A percentile compares a stretch with the other conserved stretches of the same genome.
These are phyloP conservation scores for Gadus chalcogrammus DNA, from an alignment of 2,113 vertebrate genomes.

Conservation along the genomic window DNA sequence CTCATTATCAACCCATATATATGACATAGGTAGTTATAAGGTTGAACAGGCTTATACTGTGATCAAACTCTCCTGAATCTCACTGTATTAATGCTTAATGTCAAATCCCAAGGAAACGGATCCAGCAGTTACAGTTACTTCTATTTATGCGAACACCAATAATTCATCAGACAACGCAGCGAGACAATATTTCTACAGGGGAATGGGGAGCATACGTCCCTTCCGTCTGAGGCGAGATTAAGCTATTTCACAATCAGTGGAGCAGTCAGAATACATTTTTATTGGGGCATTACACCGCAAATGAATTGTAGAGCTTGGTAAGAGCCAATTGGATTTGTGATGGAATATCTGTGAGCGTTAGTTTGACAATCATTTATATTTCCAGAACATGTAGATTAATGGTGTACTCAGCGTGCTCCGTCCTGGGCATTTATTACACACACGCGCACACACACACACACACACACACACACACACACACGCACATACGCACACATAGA, in stretches of 20 bases:
- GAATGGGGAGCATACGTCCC: constrained; percentile 60
- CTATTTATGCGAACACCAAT: constrained; percentile 21
- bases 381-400: constrained; percentile 83
- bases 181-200: constrained; percentile 44
- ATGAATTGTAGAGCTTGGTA: constrained; percentile 71
- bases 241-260: constrained; percentile 76
- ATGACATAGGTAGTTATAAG: too few relatives aligned
- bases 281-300: constrained; percentile 72
- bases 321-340: constrained; percentile 76
- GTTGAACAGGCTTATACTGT: too few relatives aligned
- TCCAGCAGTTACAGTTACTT: too few relatives aligned
- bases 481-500: constrained; percentile 1
- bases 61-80: too few relatives aligned
- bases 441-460: not conserved
- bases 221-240: constrained; percentile 63
- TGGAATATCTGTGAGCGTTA: constrained; percentile 71
- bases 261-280: constrained; percentile 70
- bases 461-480: constrained; percentile 5
- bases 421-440: constrained; percentile 68
- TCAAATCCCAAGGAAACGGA: too few relatives aligned
- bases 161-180: constrained; percentile 44
- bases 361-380: constrained; percentile 78
- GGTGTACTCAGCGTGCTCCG: constrained; percentile 58
- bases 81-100: too few relatives aligned
- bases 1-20: too few relatives aligned